Evolutionary conservation across 2,888 invertebrate species (phyloP).

Genomic region (Bellardia bayeri): DNA sequence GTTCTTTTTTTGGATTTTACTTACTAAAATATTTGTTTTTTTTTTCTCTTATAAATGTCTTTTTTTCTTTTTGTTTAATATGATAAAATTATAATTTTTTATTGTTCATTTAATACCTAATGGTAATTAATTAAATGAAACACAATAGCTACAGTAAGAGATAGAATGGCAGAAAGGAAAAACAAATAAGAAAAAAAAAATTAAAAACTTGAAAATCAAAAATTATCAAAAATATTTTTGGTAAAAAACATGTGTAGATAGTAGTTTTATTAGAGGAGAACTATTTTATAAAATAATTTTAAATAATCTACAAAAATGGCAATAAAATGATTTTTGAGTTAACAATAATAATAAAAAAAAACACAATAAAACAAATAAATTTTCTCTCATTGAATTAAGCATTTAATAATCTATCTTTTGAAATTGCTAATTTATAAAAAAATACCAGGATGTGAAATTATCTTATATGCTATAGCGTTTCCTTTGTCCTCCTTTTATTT

Average conservation of each 20-base stretch:
- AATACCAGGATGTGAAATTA: conserved; percentile 28
- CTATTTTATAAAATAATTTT: conserved; percentile 27
- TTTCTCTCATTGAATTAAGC: conserved; percentile 27
- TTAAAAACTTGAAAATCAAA: background rate
- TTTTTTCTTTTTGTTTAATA: conserved; percentile 49
- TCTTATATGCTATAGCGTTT: conserved; percentile 21
- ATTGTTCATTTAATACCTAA: conserved; percentile 60
- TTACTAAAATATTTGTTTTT: conserved; percentile 52
- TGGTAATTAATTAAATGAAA: conserved; percentile 37
- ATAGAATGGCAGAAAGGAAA: background rate
- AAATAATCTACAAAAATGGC: conserved; percentile 32
- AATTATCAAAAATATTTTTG: background rate
- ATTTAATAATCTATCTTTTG: conserved; percentile 18
- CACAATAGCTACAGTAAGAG: background rate
- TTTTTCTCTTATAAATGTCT: conserved; percentile 62
- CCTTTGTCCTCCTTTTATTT: conserved; percentile 38
- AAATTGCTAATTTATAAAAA: conserved; percentile 16
- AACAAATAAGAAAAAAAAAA: conserved; percentile 1
- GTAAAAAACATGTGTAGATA: background rate
- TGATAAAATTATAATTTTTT: conserved; percentile 43
- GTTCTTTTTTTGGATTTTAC: conserved; percentile 42
- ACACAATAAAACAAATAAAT: conserved; percentile 14
- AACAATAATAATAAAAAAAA: conserved; percentile 29
- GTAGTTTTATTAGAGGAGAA: conserved; percentile 39
- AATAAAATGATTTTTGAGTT: conserved; percentile 28